Base-by-base conservation (phyloP, 1,140 invertebrate species). In the Magallana gigas region DNA sequence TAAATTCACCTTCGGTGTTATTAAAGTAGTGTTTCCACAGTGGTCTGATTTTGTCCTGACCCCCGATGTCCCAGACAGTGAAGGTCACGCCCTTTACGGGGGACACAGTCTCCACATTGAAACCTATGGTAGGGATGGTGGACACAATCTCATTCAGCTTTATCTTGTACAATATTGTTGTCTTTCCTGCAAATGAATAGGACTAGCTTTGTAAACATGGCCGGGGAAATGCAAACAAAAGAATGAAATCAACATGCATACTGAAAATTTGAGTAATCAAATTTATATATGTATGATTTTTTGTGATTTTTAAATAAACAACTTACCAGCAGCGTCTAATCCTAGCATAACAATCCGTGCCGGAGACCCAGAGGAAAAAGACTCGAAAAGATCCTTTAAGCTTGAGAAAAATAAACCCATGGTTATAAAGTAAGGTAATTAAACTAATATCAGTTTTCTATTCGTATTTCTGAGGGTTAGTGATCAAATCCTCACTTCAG, bases 131-230 rank as follows among this genome's bases (percentile, higher is more conserved):
- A 48, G 94, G 94, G 57, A 94, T 93, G 12, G 93, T 94, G 29
- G 36, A 62, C 9, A 94, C 91, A 59, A 88, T 92, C 82, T 94
- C 92, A 60, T 98, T 98, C 96, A 99, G 96, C 97, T 99, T 99
- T 94, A 99, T 96, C 97, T 99, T 99, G 96, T 99, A 99, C 95
- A 99, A 96, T 95, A 99, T 99, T 96, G 98, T 99, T 23, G 93
- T 93, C 87, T 94, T 94, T 6, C 93, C 92, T 92, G 62, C 3
- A 90, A 89, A 59, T 82, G 83, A 81, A 88, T 6, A 68, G 83
- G 8, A 64, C 62, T 64, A 16, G 7, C 14, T 64, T 4, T 64
- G 18, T 64, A 14, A 64, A 64, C 36, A 4, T 48, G 2, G 36
- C 36, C 5, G 36, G 1, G 1, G 36, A 48, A 48, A 48, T 48